Percentiles rank a stretch among this genome's conserved stretches.
Evolutionary conservation across 2,888 invertebrate genomes (phyloP).

Genomic region (Eupithecia inturbata): DNA sequence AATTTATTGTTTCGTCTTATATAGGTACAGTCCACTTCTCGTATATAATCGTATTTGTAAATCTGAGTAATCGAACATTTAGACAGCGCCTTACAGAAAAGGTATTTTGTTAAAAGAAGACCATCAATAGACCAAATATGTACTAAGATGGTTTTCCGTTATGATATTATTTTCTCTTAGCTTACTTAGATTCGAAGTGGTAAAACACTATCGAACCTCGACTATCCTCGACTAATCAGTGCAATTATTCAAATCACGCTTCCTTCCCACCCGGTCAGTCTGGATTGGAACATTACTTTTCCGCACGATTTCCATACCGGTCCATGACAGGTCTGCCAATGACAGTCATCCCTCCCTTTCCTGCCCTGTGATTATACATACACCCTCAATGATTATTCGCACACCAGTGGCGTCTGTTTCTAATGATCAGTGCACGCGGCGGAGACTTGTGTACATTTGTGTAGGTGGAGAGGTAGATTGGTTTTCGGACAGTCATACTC

Average conservation of each 20-base stretch:
- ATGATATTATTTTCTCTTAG: not conserved
- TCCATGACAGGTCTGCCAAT: constrained; percentile 30
- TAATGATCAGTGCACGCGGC: constrained; percentile 68
- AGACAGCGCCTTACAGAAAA: too few relatives aligned
- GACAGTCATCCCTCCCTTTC: constrained; percentile 23
- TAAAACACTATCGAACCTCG: not conserved
- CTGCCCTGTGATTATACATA: constrained; percentile 51
- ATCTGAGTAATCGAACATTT: too few relatives aligned
- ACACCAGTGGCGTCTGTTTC: constrained; percentile 63
- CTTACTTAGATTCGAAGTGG: not conserved
- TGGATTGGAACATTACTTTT: constrained; percentile 24
- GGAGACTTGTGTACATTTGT: not conserved
- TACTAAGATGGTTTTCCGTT: too few relatives aligned
- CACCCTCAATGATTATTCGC: constrained; percentile 63
- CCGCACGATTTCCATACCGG: constrained; percentile 31
- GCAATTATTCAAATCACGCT: not conserved
- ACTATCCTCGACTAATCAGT: not conserved
- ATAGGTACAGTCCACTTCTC: too few relatives aligned
- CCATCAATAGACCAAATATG: too few relatives aligned
- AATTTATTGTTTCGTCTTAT: too few relatives aligned
- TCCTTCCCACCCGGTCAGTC: constrained; percentile 26
- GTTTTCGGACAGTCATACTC: not conserved
- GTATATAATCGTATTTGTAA: too few relatives aligned
- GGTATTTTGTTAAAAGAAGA: too few relatives aligned
- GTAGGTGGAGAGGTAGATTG: not conserved